Evolutionary conservation across 2,888 invertebrate species (phyloP).

Genomic region (Tachina grossa): DNA sequence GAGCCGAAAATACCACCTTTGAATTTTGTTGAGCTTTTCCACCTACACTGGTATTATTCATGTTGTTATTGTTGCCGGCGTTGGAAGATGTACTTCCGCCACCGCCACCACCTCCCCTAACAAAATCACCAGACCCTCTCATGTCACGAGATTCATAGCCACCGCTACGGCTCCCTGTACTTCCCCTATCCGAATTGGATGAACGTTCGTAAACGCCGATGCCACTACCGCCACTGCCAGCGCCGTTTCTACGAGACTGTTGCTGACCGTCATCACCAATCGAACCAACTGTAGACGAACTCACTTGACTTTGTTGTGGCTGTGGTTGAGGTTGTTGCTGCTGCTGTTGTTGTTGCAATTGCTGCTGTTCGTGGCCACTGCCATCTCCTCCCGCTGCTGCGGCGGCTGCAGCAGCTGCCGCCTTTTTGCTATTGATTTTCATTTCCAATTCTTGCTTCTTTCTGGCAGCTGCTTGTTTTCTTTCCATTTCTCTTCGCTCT

Average conservation of each 20-base stretch:
- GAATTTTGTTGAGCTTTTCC: slow-evolving; percentile 74
- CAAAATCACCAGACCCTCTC: slow-evolving; percentile 66
- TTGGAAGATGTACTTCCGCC: slow-evolving; percentile 24
- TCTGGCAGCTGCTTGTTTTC: slow-evolving; percentile 85
- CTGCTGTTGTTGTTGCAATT: neutral
- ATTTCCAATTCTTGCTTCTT: slow-evolving; percentile 88
- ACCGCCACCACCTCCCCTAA: slow-evolving; percentile 61
- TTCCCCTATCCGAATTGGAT: slow-evolving; percentile 69
- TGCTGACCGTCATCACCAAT: slow-evolving; percentile 69
- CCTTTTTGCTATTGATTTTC: slow-evolving; percentile 85
- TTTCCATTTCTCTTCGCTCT: slow-evolving; percentile 89
- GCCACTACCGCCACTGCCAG: slow-evolving; percentile 56
- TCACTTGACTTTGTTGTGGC: slow-evolving; percentile 53
- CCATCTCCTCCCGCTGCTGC: neutral
- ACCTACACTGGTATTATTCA: slow-evolving; percentile 62
- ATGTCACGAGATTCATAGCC: slow-evolving; percentile 68
- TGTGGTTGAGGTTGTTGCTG: slow-evolving; percentile 21
- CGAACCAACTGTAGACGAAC: slow-evolving; percentile 61
- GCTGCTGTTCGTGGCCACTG: neutral
- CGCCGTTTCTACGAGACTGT: slow-evolving; percentile 64
- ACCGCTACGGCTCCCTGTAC: slow-evolving; percentile 66
- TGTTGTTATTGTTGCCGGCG: slow-evolving; percentile 12
- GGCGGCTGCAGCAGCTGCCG: slow-evolving; percentile 74
- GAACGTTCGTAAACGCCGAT: slow-evolving; percentile 72
- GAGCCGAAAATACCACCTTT: slow-evolving; percentile 85